These are phyloP conservation scores for Lepilemur septentrionalis DNA, from an alignment of 2,797 vertebrate species.

Conservation along the genomic window DNA sequence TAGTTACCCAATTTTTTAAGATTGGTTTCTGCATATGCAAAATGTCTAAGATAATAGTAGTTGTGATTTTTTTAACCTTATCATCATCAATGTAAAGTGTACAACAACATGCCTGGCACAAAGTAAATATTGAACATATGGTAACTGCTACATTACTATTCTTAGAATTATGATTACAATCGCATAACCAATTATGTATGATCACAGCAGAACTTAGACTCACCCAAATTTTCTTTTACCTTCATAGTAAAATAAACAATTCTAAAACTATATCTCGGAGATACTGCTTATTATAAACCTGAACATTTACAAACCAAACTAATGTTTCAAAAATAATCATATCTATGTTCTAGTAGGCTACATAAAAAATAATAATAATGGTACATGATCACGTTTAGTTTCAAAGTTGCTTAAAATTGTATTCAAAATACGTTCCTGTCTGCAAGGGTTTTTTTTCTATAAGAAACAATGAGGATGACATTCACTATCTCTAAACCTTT, in stretches of 20 bases:
- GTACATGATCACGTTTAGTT: not conserved
- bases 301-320: not conserved
- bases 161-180: not conserved
- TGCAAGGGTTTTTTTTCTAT: not conserved
- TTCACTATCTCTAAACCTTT: not conserved
- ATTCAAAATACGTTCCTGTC: not conserved
- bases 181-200: not conserved
- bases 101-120: not conserved
- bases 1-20: not conserved
- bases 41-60: not conserved
- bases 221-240: not conserved
- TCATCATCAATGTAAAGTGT: not conserved
- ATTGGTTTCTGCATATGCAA: not conserved
- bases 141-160: not conserved
- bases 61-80: not conserved
- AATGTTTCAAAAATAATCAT: conserved; percentile 3
- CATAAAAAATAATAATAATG: not conserved
- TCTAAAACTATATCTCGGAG: not conserved
- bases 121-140: not conserved
- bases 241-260: not conserved
- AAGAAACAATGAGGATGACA: not conserved
- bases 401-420: not conserved
- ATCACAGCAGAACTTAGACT: not conserved
- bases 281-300: not conserved
- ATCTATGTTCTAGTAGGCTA: not conserved